Conservation (phyloP, 92 coral and sea anemone species). For the Muricea muricata region DNA sequence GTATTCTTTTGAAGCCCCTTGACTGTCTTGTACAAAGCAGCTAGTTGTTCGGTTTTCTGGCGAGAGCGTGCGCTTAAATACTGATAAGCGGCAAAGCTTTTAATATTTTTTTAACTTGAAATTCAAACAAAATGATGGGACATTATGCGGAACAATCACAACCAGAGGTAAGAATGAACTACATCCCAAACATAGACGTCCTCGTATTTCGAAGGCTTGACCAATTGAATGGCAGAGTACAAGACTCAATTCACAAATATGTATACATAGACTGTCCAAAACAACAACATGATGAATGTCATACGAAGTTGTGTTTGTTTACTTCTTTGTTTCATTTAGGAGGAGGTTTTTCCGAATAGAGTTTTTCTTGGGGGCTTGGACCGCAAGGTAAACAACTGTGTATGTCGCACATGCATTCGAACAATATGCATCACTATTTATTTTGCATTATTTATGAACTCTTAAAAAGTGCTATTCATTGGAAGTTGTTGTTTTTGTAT, state of each 20-base stretch:
- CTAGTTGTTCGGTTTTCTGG: constrained; percentile 6
- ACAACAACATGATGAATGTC: neutral
- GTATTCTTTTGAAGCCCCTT: neutral
- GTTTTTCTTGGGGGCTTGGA: constrained; percentile 89
- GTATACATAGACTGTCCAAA: neutral
- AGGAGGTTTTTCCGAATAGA: constrained; percentile 65
- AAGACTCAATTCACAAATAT: neutral
- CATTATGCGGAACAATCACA: constrained; percentile 30
- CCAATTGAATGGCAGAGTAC: too few relatives aligned
- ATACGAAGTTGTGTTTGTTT: neutral
- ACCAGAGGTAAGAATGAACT: constrained; percentile 25
- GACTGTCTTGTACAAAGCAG: neutral
- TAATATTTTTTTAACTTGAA: constrained; percentile 29
- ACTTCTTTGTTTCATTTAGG: constrained; percentile 37
- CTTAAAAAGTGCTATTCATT: neutral
- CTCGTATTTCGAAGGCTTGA: too few relatives aligned
- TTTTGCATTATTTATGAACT: too few relatives aligned
- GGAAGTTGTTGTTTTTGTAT: neutral
- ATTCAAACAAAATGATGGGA: constrained; percentile 40
- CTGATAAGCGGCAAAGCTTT: constrained; percentile 12
- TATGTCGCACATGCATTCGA: neutral
- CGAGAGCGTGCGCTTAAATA: neutral
- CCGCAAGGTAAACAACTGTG: constrained; percentile 68
- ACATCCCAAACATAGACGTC: too few relatives aligned
- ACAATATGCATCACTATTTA: too few relatives aligned